These are phyloP conservation scores for Calcarius lapponicus DNA, from an alignment of 2,797 vertebrate species.

Conservation along the genomic window DNA sequence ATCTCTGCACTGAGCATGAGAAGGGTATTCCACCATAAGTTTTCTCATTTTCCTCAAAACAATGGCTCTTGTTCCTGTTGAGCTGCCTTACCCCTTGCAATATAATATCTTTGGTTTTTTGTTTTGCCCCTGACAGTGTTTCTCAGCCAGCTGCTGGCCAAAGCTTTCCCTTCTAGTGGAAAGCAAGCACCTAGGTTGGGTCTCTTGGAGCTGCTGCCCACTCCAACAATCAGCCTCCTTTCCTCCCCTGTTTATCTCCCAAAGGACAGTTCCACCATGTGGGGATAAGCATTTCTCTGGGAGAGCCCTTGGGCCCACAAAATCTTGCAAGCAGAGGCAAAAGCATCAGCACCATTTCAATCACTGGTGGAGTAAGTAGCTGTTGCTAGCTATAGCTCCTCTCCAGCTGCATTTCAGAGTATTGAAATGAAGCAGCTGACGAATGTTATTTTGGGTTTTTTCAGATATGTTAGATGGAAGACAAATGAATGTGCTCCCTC, in stretches of 20 bases:
- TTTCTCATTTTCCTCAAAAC: background rate
- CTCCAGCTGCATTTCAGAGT: background rate
- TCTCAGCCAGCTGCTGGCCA: background rate
- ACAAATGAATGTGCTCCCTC: background rate
- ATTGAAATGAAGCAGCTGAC: background rate
- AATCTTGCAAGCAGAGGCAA: background rate
- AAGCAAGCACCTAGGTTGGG: background rate
- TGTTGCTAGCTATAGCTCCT: background rate
- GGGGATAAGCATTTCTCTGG: background rate
- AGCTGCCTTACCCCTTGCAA: background rate
- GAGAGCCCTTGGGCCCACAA: background rate
- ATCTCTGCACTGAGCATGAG: fast-evolving
- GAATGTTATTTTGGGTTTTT: background rate
- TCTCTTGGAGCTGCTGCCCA: background rate
- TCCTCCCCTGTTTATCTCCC: background rate
- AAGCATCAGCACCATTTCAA: background rate
- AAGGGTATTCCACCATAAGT: background rate
- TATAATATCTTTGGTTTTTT: background rate
- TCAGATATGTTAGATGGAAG: background rate
- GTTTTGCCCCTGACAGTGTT: background rate
- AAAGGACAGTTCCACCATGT: background rate
- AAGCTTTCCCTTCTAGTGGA: background rate
- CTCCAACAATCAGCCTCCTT: background rate
- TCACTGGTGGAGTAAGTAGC: background rate
- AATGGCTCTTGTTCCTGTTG: background rate